Evolutionary conservation across 2,888 invertebrate genomes (phyloP).

Genomic region (Melipona beecheii): DNA sequence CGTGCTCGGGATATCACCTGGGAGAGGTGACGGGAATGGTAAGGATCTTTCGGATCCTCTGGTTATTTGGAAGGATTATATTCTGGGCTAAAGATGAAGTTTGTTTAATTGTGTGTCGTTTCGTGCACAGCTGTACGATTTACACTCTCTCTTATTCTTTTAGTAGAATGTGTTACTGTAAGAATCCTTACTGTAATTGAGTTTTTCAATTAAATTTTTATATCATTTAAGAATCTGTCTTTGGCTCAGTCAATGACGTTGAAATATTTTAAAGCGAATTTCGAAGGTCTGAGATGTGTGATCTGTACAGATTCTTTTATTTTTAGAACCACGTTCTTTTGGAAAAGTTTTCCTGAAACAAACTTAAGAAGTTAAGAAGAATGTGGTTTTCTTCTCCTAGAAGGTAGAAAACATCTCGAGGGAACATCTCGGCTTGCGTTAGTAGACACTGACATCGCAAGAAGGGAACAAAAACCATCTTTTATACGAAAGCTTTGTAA

Average conservation of each 20-base stretch:
- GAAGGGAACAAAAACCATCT: constrained; percentile 49
- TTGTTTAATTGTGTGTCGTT: background rate
- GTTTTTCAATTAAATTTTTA: background rate
- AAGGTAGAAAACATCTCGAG: background rate
- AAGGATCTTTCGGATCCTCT: background rate
- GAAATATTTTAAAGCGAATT: background rate
- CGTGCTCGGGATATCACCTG: constrained; percentile 17
- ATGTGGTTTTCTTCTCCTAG: background rate
- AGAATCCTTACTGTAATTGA: too few relatives aligned
- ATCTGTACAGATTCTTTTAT: background rate
- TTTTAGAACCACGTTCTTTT: too few relatives aligned
- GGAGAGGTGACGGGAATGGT: constrained; percentile 25
- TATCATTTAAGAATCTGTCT: background rate
- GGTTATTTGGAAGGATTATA: background rate
- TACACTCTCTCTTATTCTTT: background rate
- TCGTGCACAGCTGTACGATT: background rate
- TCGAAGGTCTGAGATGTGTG: too few relatives aligned
- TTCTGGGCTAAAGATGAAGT: background rate
- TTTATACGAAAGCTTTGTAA: constrained; percentile 49
- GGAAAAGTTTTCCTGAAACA: background rate
- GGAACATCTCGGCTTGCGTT: background rate
- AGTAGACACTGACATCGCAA: constrained; percentile 7
- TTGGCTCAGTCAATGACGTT: background rate
- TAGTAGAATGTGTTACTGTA: too few relatives aligned
- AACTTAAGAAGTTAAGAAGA: background rate